These are phyloP conservation scores for Lepus americanus DNA, from an alignment of 2,113 vertebrate genomes.

Conservation along the genomic window DNA sequence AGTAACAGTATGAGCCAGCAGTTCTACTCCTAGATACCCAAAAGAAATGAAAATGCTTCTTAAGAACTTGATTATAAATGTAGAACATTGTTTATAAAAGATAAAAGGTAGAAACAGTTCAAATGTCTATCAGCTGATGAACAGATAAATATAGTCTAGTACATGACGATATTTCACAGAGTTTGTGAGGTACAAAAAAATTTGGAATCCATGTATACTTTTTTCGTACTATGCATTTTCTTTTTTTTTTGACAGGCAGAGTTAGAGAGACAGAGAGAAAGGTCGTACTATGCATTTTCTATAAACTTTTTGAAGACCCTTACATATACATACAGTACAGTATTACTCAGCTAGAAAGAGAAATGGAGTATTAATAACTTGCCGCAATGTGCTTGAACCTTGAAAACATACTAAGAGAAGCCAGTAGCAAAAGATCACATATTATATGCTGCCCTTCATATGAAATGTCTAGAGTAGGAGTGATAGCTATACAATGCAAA, in stretches of 20 bases:
- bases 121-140: conserved; percentile 22
- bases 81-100: conserved; percentile 27
- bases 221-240: no score
- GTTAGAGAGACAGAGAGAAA: no score
- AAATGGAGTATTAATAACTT: not conserved
- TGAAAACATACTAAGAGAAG: conserved; percentile 27
- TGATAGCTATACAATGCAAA: not conserved
- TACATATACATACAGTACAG: not conserved
- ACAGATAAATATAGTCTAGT: not conserved
- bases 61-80: conserved; percentile 12
- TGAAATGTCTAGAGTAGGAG: conserved; percentile 28
- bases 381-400: not conserved
- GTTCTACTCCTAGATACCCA: not conserved
- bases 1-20: not conserved
- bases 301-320: no score
- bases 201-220: no score
- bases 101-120: conserved; percentile 9
- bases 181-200: no score
- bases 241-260: no score
- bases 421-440: not conserved
- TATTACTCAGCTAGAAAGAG: conserved; percentile 27
- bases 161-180: no score
- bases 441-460: not conserved
- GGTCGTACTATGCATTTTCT: no score
- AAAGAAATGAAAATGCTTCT: conserved; percentile 24